phyloP scores from a whole-genome alignment of 2,888 invertebrate species.

The Hesperia comma region DNA sequence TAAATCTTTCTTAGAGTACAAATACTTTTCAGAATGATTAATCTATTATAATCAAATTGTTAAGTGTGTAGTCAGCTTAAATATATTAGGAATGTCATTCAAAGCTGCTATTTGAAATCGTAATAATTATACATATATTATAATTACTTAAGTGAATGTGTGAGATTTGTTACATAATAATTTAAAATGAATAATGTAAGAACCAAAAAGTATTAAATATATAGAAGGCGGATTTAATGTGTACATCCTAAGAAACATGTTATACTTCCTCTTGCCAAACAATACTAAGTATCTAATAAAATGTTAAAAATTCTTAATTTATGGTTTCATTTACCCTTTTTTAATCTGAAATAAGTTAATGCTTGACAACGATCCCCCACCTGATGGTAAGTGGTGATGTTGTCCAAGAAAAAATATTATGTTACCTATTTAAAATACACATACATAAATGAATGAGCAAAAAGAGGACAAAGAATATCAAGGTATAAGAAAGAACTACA shows the following conservation, averaged over 20 bases:
- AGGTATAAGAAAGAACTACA: no score
- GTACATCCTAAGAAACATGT: slow-evolving; percentile 60
- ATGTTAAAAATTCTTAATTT: slow-evolving; percentile 54
- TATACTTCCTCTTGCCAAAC: slow-evolving; percentile 81
- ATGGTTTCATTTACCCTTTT: slow-evolving; percentile 32
- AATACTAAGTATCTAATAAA: slow-evolving; percentile 73
- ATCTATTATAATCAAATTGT: neutral
- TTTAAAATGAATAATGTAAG: slow-evolving; percentile 60
- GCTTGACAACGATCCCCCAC: no score
- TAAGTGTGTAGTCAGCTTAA: slow-evolving; percentile 14
- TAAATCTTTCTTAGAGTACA: neutral
- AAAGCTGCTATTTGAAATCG: slow-evolving; percentile 28
- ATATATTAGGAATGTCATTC: slow-evolving; percentile 21
- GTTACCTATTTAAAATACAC: no score
- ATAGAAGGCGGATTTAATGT: slow-evolving; percentile 55
- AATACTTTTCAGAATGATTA: neutral
- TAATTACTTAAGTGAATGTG: slow-evolving; percentile 47
- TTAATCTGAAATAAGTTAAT: no score
- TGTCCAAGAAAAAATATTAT: no score
- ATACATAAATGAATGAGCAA: no score
- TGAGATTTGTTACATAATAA: slow-evolving; percentile 48
- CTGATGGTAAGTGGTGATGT: no score
- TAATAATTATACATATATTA: slow-evolving; percentile 46
- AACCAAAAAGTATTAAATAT: slow-evolving; percentile 81
- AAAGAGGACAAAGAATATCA: no score